A percentile compares a stretch with the other conserved stretches of the same genome.
Evolutionary conservation across 1,140 invertebrate species (phyloP).

Genomic region (Drosophila tristis): DNA sequence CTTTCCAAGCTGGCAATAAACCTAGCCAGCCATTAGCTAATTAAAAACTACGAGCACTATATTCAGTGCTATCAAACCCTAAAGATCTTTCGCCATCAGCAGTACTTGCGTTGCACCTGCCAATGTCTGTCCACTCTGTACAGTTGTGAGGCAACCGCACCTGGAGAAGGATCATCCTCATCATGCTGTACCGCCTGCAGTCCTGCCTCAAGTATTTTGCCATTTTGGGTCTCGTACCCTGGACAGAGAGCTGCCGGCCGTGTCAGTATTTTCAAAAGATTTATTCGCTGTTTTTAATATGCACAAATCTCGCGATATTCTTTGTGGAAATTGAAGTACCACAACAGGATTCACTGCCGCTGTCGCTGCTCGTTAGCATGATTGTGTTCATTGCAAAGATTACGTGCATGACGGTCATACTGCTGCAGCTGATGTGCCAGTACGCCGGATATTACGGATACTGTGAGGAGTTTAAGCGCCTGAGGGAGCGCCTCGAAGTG

Average conservation of each 20-base stretch:
- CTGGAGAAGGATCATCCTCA: slow-evolving; percentile 20
- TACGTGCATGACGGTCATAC: slow-evolving; percentile 42
- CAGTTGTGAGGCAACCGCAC: not conserved
- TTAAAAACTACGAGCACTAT: too few species aligned
- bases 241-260: slow-evolving; percentile 9
- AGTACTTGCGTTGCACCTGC: too few species aligned
- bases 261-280: slow-evolving; percentile 34
- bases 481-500: slow-evolving; percentile 39
- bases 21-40: too few species aligned
- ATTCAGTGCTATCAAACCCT: too few species aligned
- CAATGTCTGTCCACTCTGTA: not conserved
- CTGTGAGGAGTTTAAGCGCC: slow-evolving; percentile 32
- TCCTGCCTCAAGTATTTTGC: slow-evolving; percentile 63
- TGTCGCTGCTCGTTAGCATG: slow-evolving; percentile 56
- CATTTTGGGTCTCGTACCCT: slow-evolving; percentile 59
- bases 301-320: slow-evolving; percentile 21
- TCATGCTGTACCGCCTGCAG: slow-evolving; percentile 58
- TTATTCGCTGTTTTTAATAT: slow-evolving; percentile 41
- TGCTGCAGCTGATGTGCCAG: slow-evolving; percentile 51
- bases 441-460: slow-evolving; percentile 49
- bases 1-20: too few species aligned
- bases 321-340: slow-evolving; percentile 5
- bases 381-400: slow-evolving; percentile 58
- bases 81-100: too few species aligned
- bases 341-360: not conserved